Base-by-base conservation (phyloP, 2,888 invertebrate genomes). In the Acleris sparsana region DNA sequence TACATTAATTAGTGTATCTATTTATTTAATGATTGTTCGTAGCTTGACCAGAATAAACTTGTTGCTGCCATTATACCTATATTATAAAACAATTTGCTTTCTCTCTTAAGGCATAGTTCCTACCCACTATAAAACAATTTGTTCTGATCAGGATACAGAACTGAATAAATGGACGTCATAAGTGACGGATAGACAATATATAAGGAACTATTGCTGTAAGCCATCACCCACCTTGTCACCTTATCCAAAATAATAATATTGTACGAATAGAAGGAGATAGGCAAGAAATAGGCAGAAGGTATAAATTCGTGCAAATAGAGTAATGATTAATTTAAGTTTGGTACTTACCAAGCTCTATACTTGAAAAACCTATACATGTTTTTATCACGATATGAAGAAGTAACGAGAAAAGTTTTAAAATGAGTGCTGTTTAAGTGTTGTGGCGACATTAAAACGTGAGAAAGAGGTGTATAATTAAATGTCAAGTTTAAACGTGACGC, bases 261-360 rank as follows among this genome's bases (percentile, higher is more conserved):
- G 39, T 53, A 29, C 46, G 25, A 53, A 17, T 25, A 62, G 44
- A 48, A 6, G 60, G 48, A 16, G 51, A 69, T 53, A 78, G 72
- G 68, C 57, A 68, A 70, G 63, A 72, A 69, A 68, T 71, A 74
- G 73, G 60, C 51, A 55, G 64, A 65, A 43, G 25, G 49, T 49
- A 65, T 62, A 48, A 68, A 69, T 62, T 71, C 79, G 79, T 80
- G 79, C 78, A 75, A 44, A 69, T 61, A 70, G 69, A 62, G 62
- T 49, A 17, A 60, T 60, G 18, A 59, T 46, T 44, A 48, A 48
- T 13, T 33, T 6, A 49, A 49, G 11, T 49, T 17, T 13, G 18
- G 49, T 49, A 49, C 49, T 49, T 49, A 49, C 49, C 49, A 49
- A 49, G 20, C 11, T 2, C 20, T 17, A 18, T 49, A 49, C 11